A percentile compares a stretch with the other conserved stretches of the same genome.
phyloP scores from a whole-genome alignment of 2,113 vertebrate genomes.

The Grantiella picta region DNA sequence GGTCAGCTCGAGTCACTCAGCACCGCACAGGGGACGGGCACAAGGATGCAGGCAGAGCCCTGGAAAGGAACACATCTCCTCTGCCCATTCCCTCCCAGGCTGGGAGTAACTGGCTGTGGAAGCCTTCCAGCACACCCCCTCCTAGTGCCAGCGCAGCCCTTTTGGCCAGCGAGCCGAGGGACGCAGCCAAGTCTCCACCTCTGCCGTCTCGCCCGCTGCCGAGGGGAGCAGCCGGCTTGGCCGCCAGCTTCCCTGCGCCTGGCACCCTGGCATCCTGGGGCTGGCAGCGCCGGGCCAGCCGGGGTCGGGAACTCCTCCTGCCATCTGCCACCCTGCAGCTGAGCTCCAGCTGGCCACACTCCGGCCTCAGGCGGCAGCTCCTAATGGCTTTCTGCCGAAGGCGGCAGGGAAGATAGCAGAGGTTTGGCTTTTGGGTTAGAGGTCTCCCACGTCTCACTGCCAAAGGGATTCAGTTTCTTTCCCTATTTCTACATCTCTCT shows the following conservation, averaged over 20 bases:
- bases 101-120: background rate
- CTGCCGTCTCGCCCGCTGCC: background rate
- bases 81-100: background rate
- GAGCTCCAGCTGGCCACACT: background rate
- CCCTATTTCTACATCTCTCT: background rate
- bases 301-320: background rate
- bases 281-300: background rate
- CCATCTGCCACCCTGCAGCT: background rate
- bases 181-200: conserved; percentile 14
- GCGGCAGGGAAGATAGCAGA: background rate
- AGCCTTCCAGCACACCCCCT: background rate
- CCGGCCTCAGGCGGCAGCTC: background rate
- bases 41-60: background rate
- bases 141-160: background rate
- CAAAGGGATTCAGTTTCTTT: background rate
- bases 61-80: background rate
- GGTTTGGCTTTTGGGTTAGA: background rate
- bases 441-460: background rate
- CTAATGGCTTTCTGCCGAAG: background rate
- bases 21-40: background rate
- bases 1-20: rapidly evolving
- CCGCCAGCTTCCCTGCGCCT: background rate
- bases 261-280: background rate
- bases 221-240: background rate
- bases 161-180: background rate